A percentile compares a stretch with the other conserved stretches of the same genome.
Conservation (phyloP, 2,797 vertebrate species). For the Mastacembelus armatus region DNA sequence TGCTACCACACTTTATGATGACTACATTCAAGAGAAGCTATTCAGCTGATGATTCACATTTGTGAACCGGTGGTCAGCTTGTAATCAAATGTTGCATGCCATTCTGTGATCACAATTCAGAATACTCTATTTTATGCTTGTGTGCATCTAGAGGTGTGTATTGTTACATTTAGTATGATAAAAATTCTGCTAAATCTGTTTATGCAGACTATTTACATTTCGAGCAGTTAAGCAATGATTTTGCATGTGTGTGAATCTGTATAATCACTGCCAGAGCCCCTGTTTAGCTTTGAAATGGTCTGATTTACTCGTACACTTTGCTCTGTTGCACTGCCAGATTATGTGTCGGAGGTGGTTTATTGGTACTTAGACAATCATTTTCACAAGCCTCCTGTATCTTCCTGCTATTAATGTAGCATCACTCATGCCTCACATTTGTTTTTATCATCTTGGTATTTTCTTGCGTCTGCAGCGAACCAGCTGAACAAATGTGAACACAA, state of each 20-base stretch:
- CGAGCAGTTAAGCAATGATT: not conserved
- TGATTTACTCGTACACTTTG: slow-evolving; percentile 66
- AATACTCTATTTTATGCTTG: not conserved
- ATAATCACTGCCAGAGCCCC: slow-evolving; percentile 15
- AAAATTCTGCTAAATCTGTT: slow-evolving; percentile 7
- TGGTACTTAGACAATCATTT: slow-evolving; percentile 74
- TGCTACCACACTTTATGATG: not conserved
- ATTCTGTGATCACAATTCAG: not conserved
- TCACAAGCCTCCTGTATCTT: slow-evolving; percentile 58
- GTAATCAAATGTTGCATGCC: not conserved
- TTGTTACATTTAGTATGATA: too few relatives aligned
- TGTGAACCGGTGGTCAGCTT: not conserved
- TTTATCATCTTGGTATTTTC: slow-evolving; percentile 4
- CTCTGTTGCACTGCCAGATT: slow-evolving; percentile 62
- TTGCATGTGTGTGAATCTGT: not conserved
- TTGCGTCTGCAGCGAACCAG: not conserved
- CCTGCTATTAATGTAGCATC: slow-evolving; percentile 54
- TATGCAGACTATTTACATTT: slow-evolving; percentile 4
- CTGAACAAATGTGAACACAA: not conserved
- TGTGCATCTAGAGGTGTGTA: not conserved
- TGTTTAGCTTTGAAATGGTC: slow-evolving; percentile 44
- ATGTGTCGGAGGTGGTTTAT: slow-evolving; percentile 68
- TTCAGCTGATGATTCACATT: slow-evolving; percentile 18
- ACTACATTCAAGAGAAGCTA: not conserved
- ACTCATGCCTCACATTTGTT: slow-evolving; percentile 24